These are phyloP conservation scores for Notolepis coatsorum DNA, from an alignment of 2,797 vertebrate species.

Conservation along the genomic window DNA sequence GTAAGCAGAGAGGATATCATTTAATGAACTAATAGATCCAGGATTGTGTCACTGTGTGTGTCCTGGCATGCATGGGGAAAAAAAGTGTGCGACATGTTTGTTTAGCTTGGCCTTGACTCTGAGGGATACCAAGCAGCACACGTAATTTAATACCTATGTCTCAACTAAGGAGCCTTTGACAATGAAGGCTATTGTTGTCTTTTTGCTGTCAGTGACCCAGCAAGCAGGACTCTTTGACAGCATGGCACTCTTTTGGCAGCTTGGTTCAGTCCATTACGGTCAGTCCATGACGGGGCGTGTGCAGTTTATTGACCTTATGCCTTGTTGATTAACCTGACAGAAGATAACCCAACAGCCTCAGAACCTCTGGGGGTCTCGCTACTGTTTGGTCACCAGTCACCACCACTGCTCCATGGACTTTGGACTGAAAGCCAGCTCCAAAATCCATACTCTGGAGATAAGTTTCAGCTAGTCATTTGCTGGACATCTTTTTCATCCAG, in stretches of 20 bases:
- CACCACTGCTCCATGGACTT: constrained; percentile 36
- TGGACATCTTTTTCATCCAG: no score
- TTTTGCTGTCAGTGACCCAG: constrained; percentile 44
- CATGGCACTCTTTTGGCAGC: constrained; percentile 27
- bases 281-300: constrained; percentile 18
- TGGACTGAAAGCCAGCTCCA: constrained; percentile 18
- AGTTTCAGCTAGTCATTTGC: neutral
- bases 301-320: neutral
- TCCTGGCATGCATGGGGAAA: constrained; percentile 54
- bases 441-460: constrained; percentile 34
- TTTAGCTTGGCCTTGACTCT: constrained; percentile 57
- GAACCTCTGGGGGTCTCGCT: neutral
- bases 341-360: constrained; percentile 38
- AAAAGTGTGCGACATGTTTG: constrained; percentile 69
- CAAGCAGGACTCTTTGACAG: constrained; percentile 43
- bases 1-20: neutral
- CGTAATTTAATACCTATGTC: constrained; percentile 69
- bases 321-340: constrained; percentile 55
- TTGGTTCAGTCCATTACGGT: constrained; percentile 25
- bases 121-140: constrained; percentile 45
- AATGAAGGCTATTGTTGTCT: constrained; percentile 63
- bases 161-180: constrained; percentile 46
- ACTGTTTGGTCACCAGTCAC: constrained; percentile 33
- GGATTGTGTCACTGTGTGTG: no score
- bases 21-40: constrained; percentile 8